Base-by-base conservation (phyloP, 2,113 vertebrate genomes). In the Gymnarchus niloticus region DNA sequence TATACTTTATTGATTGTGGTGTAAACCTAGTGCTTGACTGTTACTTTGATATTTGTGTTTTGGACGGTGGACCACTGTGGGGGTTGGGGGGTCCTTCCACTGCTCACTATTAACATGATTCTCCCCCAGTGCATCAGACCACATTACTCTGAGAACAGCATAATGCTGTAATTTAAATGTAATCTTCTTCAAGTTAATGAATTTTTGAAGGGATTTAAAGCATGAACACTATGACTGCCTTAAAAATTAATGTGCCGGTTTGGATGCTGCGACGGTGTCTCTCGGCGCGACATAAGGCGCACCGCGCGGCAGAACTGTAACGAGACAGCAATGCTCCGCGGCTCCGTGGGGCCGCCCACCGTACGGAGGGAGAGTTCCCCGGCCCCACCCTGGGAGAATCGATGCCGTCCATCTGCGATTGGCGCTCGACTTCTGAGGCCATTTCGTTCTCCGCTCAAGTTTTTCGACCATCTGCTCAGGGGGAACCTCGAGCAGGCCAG, bases 381-480 rank as follows among this genome's bases (percentile, higher is more conserved):
- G 61, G 84, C 65, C 69, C 61, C 14, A 12, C 84, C 84, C 84
- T 69, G 9, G 73, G 84, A 78, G 84, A 56, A 33, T 44, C 84
- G 1, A 56, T 85, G 21, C 84, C 33, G 37, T 51, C 84, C 84
- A 85, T 85, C 84, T 85, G 84, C 54, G 52, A 56, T 41, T 57
- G 84, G 51, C n/a, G 21, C 51, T 46, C 52, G 2, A 51, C 9
- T 21, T 73, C 69, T 28, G 69, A 78, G 84, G 52, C 52, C 84
- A 41, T 57, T 25, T 23, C 51, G 48, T 6, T 78, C 73, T 52
- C 51, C 2, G 69, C 69, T 77, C 84, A 41, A 77, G 84, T 85
- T 76, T 28, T 54, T 78, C 73, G 12, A 14, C 84, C 84, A 85
- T 85, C 84, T 85, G 84, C 84, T 85, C 73, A 4, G 33, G 84